These are phyloP conservation scores for Sinodicranocentrus sp. DNA, from an alignment of 2,888 invertebrate species.

Conservation along the genomic window DNA sequence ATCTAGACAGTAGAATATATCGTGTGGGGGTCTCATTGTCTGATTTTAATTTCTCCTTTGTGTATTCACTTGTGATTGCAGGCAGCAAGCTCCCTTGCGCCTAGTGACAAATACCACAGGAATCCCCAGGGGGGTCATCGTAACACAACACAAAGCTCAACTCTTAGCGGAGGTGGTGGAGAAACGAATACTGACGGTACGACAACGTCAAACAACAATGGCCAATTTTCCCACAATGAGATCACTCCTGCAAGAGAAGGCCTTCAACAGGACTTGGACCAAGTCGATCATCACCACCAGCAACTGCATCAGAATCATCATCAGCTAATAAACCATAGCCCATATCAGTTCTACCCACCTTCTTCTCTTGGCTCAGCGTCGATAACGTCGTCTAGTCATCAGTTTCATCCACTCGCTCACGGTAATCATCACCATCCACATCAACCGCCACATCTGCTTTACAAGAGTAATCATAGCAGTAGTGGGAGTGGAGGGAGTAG, in stretches of 20 bases:
- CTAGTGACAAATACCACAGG: slow-evolving; percentile 73
- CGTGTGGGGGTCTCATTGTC: slow-evolving; percentile 41
- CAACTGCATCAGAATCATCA: background rate
- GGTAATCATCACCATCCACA: slow-evolving; percentile 12
- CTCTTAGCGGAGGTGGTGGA: slow-evolving; percentile 30
- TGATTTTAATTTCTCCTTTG: slow-evolving; percentile 53
- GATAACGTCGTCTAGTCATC: slow-evolving; percentile 62
- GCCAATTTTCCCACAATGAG: slow-evolving; percentile 62
- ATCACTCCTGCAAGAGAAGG: slow-evolving; percentile 14
- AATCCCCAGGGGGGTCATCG: slow-evolving; percentile 67
- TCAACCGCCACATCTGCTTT: slow-evolving; percentile 46
- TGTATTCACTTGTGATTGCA: slow-evolving; percentile 60
- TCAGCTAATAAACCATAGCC: slow-evolving; percentile 45
- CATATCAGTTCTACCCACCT: slow-evolving; percentile 57
- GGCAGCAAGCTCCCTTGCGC: slow-evolving; percentile 74
- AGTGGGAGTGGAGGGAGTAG: slow-evolving; percentile 52
- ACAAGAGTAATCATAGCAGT: slow-evolving; percentile 58
- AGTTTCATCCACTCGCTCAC: background rate
- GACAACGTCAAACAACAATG: slow-evolving; percentile 53
- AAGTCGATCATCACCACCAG: slow-evolving; percentile 15
- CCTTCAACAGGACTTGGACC: slow-evolving; percentile 3
- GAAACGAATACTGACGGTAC: slow-evolving; percentile 27
- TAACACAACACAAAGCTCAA: slow-evolving; percentile 27
- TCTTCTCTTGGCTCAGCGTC: slow-evolving; percentile 56
- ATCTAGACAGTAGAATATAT: too few species aligned